Conservation (phyloP, 2,888 invertebrate genomes). For the Dastarcus helophoroides region DNA sequence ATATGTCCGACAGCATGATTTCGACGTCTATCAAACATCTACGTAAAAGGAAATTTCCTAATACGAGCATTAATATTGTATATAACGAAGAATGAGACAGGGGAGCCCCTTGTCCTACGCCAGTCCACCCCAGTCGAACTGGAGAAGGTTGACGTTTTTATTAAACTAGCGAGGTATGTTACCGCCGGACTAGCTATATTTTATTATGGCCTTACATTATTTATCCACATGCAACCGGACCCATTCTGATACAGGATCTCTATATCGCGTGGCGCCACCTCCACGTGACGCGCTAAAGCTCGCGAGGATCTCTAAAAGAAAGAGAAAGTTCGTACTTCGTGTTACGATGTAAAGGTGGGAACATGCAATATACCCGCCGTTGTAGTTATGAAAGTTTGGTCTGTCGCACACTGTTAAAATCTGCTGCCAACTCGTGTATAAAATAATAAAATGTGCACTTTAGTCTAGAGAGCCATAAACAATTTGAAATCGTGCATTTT, state of each 20-base stretch:
- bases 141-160: conserved; percentile 14
- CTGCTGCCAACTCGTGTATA: conserved; percentile 19
- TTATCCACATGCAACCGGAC: conserved; percentile 18
- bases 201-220: conserved; percentile 36
- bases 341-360: too few relatives aligned
- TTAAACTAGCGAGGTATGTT: conserved; percentile 15
- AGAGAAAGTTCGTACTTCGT: background rate
- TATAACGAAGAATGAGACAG: conserved; percentile 16
- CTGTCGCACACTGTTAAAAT: conserved; percentile 22
- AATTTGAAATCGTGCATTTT: too few relatives aligned
- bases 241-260: background rate
- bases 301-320: background rate
- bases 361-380: conserved; percentile 17
- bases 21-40: conserved; percentile 8
- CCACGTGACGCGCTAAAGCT: background rate
- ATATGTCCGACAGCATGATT: too few relatives aligned
- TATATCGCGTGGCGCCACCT: background rate
- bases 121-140: conserved; percentile 12
- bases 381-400: conserved; percentile 22
- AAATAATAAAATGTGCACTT: conserved; percentile 21
- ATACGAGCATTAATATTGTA: conserved; percentile 20
- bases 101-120: conserved; percentile 16
- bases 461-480: too few relatives aligned
- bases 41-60: conserved; percentile 17
- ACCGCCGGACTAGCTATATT: conserved; percentile 22